Evolutionary conservation across 2,113 vertebrate species (phyloP), one percentile per base, ranked within the genome.

Genomic region (Aix galericulata): DNA sequence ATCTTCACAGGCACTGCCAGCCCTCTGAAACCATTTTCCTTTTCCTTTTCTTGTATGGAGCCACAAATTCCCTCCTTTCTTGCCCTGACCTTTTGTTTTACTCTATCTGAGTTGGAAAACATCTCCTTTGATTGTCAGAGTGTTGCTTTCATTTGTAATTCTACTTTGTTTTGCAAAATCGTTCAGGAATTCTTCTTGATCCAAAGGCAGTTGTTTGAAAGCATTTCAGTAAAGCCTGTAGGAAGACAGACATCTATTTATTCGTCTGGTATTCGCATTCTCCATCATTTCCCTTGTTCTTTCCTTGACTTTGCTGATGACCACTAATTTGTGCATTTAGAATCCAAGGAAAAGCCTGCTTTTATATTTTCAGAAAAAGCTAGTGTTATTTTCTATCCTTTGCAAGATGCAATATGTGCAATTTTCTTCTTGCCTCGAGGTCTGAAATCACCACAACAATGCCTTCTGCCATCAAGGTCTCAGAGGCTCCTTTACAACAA

Each of bases 131-230:
- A 38, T 66, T 52, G 69, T 84, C 76, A 66, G 84, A 69, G 55
- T 69, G 56, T 69, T 75, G 36, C 53, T 94, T 96, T 91, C 52
- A 25, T 93, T 96, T 93, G 94, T 93, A 86, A 13, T n/a, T 93
- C 69, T 34, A 44, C 88, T 96, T 95, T 36, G 29, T 93, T 86
- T 94, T 84, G 80, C 36, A 94, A 91, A 96, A 88, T 91, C 64
- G 44, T 62, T 74, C 77, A 69, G 84, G 83, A 94, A 78, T 91
- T 96, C 80, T 56, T 34, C 31, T 74, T 46, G 71, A 87, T 88
- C 44, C 55, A 67, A 77, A 84, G 76, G 53, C 67, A 52, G 76
- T 72, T 89, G 77, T 94, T 96, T 38, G 66, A 95, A 95, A 80
- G 42, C 8, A 9, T 87, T 89, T 79, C 53, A 91, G 46, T 73